phyloP scores from a whole-genome alignment of 2,113 vertebrate species.

The Channa maculata region DNA sequence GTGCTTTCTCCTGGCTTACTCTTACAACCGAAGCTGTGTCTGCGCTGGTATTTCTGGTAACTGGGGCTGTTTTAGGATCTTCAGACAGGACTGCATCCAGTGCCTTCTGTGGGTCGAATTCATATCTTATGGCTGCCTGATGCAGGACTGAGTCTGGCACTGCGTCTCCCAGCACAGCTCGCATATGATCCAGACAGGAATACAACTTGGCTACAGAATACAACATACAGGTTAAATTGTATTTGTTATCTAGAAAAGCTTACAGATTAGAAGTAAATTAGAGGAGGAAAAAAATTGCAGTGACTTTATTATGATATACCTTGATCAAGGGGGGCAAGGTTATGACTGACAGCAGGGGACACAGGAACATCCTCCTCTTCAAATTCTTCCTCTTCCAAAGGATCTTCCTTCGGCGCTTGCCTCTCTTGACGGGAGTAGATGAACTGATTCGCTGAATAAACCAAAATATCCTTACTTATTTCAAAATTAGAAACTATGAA shows the following conservation, averaged over 20 bases:
- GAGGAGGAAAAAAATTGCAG: background rate
- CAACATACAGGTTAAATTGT: background rate
- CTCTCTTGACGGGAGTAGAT: conserved; percentile 94
- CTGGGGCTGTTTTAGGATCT: conserved; percentile 77
- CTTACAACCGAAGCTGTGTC: conserved; percentile 3
- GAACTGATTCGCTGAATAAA: conserved; percentile 93
- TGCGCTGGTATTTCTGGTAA: conserved; percentile 51
- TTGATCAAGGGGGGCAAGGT: conserved; percentile 89
- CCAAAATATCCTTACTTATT: conserved; percentile 7
- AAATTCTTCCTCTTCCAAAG: conserved; percentile 88
- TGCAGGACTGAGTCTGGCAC: conserved; percentile 88
- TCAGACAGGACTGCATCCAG: conserved; percentile 90
- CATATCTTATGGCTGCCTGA: conserved; percentile 87
- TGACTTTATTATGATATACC: conserved; percentile 77
- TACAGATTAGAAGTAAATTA: background rate
- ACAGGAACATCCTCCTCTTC: conserved; percentile 81
- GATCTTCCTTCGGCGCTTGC: conserved; percentile 83
- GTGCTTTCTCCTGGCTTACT: conserved; percentile 53
- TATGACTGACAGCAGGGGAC: conserved; percentile 75
- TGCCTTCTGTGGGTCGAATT: conserved; percentile 91
- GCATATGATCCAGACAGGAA: conserved; percentile 96
- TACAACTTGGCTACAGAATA: conserved; percentile 86
- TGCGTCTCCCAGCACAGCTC: conserved; percentile 90
- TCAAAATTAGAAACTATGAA: background rate
- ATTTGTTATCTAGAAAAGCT: background rate